Evolutionary conservation across 1,140 invertebrate genomes (phyloP).

Genomic region (Drosophila miranda): DNA sequence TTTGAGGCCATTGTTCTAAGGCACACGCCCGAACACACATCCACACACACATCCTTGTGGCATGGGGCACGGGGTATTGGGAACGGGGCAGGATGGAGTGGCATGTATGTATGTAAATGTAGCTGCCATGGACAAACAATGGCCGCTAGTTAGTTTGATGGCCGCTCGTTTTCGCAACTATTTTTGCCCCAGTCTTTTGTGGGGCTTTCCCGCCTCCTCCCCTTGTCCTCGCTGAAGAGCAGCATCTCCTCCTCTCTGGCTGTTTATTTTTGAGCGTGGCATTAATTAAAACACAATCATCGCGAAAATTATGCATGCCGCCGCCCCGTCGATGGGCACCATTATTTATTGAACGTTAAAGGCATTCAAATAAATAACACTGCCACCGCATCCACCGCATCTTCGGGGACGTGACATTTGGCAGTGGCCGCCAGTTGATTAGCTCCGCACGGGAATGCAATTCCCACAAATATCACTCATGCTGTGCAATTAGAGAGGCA

Average conservation of each 20-base stretch:
- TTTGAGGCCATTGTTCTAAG: conserved; percentile 77
- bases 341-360: conserved; percentile 68
- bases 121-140: conserved; percentile 62
- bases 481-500: conserved; percentile 35
- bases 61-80: background rate
- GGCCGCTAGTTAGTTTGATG: conserved; percentile 72
- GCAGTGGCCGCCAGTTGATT: conserved; percentile 53
- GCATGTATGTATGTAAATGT: conserved; percentile 57
- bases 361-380: conserved; percentile 54
- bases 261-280: conserved; percentile 49
- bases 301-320: conserved; percentile 65
- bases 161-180: conserved; percentile 40
- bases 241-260: background rate
- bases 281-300: conserved; percentile 78
- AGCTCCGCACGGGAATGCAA: conserved; percentile 36
- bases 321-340: conserved; percentile 42
- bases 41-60: background rate
- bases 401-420: conserved; percentile 21
- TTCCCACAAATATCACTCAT: conserved; percentile 31
- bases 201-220: background rate
- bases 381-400: background rate
- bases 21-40: conserved; percentile 23
- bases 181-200: conserved; percentile 15
- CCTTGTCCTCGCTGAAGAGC: no score
- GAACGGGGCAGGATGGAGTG: conserved; percentile 10